Conservation (phyloP, 2,888 invertebrate species). For the Tyria jacobaeae region DNA sequence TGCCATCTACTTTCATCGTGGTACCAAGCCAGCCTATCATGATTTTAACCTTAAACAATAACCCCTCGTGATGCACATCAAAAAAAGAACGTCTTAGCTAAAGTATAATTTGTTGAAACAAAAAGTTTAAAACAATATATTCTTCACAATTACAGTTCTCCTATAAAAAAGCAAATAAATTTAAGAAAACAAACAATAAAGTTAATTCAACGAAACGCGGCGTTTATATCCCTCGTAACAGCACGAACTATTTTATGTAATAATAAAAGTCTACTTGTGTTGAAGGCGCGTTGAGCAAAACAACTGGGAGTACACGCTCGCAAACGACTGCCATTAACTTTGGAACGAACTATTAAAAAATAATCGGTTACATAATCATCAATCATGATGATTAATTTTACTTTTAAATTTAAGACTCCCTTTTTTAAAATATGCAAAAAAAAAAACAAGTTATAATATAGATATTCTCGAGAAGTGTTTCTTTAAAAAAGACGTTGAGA, state of each 20-base stretch:
- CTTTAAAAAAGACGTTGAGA: too few species aligned
- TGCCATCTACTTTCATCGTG: neutral
- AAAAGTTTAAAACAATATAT: conserved; percentile 1
- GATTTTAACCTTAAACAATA: neutral
- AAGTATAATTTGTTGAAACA: neutral
- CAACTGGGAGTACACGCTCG: conserved; percentile 27
- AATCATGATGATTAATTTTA: too few species aligned
- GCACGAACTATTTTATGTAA: conserved; percentile 28
- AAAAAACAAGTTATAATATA: too few species aligned
- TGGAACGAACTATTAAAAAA: conserved; percentile 5
- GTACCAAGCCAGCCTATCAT: neutral
- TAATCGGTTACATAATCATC: too few species aligned
- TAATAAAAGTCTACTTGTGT: conserved; percentile 35
- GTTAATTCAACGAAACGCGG: conserved; percentile 13
- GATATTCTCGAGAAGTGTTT: too few species aligned
- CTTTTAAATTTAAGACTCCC: too few species aligned
- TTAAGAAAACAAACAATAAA: conserved; percentile 17
- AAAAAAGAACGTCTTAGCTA: neutral
- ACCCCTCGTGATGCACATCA: neutral
- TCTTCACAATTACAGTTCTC: neutral
- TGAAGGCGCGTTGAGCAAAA: conserved; percentile 17
- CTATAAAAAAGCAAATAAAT: conserved; percentile 11
- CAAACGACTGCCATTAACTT: conserved; percentile 28
- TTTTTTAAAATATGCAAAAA: too few species aligned
- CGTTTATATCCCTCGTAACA: conserved; percentile 20